Evolutionary conservation across 2,888 invertebrate species (phyloP).

Genomic region (Drosophila colorata): DNA sequence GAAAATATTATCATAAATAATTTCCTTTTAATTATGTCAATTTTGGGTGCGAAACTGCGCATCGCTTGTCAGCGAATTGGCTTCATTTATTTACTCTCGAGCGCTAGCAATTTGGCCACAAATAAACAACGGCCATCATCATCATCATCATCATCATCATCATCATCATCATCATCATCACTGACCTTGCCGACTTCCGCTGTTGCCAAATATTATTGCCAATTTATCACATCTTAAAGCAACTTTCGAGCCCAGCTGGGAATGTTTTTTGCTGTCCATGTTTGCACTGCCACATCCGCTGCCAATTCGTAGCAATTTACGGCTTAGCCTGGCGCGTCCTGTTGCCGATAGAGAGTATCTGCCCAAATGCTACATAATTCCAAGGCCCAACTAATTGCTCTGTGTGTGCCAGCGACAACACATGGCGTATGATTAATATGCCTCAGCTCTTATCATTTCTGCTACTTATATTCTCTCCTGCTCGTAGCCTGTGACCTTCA

Average conservation of each 20-base stretch:
- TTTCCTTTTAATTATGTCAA: conserved; percentile 72
- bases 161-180: conserved; percentile 23
- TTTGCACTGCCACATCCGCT: conserved; percentile 61
- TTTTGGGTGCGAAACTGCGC: conserved; percentile 38
- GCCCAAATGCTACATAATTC: conserved; percentile 63
- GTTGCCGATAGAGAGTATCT: conserved; percentile 22
- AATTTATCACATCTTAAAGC: conserved; percentile 66
- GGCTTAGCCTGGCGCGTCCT: conserved; percentile 25
- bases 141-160: conserved; percentile 32
- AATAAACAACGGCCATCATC: conserved; percentile 46
- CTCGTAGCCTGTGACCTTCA: conserved; percentile 53
- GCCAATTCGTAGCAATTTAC: conserved; percentile 66
- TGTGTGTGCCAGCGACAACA: conserved; percentile 45
- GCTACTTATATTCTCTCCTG: conserved; percentile 1
- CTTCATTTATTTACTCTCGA: conserved; percentile 36
- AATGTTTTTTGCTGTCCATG: conserved; percentile 40
- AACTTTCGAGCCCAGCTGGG: conserved; percentile 40
- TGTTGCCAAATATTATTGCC: conserved; percentile 66
- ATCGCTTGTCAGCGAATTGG: conserved; percentile 51
- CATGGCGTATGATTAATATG: conserved; percentile 78
- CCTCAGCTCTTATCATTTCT: conserved; percentile 58
- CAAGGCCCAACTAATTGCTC: conserved; percentile 63
- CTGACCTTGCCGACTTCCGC: conserved; percentile 74
- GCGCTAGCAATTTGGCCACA: conserved; percentile 26
- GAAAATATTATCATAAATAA: conserved; percentile 61